Conservation (phyloP, 2,888 invertebrate genomes). For the Prionchulus punctatus region DNA sequence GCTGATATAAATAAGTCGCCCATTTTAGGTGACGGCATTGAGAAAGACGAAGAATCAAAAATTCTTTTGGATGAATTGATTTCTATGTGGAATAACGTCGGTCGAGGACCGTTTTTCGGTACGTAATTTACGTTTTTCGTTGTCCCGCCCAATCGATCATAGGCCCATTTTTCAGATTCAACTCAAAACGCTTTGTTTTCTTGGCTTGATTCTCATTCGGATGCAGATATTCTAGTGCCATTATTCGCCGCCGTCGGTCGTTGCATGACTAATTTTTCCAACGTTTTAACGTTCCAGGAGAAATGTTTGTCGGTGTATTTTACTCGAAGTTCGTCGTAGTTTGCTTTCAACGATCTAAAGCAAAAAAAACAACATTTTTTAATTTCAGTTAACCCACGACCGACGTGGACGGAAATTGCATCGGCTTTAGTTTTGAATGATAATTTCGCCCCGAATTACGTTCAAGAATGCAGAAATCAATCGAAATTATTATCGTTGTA, state of each 20-base stretch:
- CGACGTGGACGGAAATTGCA: constrained; percentile 1
- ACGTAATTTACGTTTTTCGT: too few relatives aligned
- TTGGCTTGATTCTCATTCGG: background rate
- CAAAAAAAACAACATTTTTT: background rate
- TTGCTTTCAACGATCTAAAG: background rate
- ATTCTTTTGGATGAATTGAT: too few relatives aligned
- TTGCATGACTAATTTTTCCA: background rate
- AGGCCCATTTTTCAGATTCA: too few relatives aligned
- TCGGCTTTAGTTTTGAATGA: background rate
- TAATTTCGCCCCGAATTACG: background rate
- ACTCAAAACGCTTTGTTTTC: too few relatives aligned
- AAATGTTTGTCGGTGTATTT: background rate
- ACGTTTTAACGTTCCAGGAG: background rate
- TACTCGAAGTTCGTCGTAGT: background rate
- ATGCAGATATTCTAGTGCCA: background rate
- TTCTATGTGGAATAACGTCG: too few relatives aligned
- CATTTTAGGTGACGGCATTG: too few relatives aligned
- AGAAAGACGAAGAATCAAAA: too few relatives aligned
- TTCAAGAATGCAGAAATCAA: background rate
- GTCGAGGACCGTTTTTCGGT: too few relatives aligned
- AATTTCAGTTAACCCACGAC: background rate
- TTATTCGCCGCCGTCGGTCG: background rate
- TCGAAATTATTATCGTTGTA: background rate
- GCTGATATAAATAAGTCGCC: too few relatives aligned
- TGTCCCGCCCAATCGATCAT: too few relatives aligned